Evolutionary conservation across 2,797 vertebrate genomes (phyloP).

Genomic region (Coregonus sp.): DNA sequence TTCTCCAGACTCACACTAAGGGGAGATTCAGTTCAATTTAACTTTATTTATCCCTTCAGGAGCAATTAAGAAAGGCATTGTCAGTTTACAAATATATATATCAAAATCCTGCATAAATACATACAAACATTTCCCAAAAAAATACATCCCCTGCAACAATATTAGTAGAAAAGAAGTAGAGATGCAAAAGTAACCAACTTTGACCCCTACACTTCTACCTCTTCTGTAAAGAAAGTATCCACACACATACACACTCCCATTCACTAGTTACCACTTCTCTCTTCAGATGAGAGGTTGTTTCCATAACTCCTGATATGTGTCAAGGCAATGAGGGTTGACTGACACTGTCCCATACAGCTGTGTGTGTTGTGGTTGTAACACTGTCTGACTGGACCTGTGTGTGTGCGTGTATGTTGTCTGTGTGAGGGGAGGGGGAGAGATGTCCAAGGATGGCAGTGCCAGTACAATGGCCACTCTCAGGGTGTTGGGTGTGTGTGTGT

Average conservation of each 20-base stretch:
- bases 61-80: neutral
- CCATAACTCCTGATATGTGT: neutral
- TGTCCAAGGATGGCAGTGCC: neutral
- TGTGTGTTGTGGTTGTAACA: neutral
- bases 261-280: constrained; percentile 2
- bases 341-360: neutral
- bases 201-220: no score
- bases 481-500: neutral
- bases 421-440: neutral
- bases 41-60: neutral
- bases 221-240: no score
- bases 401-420: neutral
- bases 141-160: neutral
- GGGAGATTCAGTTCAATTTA: neutral
- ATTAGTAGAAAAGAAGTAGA: neutral
- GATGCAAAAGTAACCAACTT: neutral
- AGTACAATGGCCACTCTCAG: constrained; percentile 7
- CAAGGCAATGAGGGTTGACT: neutral
- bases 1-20: constrained; percentile 66
- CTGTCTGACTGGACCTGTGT: neutral
- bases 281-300: neutral
- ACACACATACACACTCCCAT: neutral
- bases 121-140: neutral
- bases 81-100: neutral
- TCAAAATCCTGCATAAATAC: neutral